Conservation (phyloP, 1,140 invertebrate species). For the Trissolcus basalis region DNA sequence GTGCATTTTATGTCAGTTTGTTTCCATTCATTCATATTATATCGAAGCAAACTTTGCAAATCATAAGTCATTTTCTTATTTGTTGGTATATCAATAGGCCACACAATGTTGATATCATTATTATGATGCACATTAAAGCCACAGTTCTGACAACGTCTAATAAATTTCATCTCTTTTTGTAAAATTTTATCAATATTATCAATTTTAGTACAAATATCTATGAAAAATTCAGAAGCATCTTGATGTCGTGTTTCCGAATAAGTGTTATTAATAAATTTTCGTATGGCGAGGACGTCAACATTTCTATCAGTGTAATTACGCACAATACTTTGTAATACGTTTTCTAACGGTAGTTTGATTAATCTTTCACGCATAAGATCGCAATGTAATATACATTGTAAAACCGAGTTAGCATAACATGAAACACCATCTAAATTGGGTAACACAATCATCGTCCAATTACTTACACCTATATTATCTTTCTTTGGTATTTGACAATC, state of each 20-base stretch:
- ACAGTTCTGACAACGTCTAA: neutral
- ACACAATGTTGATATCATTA: constrained; percentile 15
- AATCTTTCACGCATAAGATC: constrained; percentile 4
- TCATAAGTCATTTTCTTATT: constrained; percentile 15
- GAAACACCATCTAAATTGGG: constrained; percentile 9
- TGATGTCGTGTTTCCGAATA: constrained; percentile 1
- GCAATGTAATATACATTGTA: constrained; percentile 15
- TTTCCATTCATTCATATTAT: neutral
- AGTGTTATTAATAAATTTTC: neutral
- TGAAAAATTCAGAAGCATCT: constrained; percentile 14
- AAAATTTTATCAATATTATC: constrained; percentile 4
- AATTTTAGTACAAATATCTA: constrained; percentile 1
- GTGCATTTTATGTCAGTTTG: neutral
- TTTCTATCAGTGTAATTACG: neutral
- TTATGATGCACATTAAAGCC: constrained; percentile 12
- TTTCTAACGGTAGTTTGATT: neutral
- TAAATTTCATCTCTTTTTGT: constrained; percentile 2
- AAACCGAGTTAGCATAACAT: constrained; percentile 20
- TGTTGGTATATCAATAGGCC: constrained; percentile 1
- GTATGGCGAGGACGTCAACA: neutral
- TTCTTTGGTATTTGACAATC: neutral
- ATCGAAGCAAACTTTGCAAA: constrained; percentile 4
- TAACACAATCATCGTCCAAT: constrained; percentile 7
- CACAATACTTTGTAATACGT: neutral
- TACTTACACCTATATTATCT: neutral